Evolutionary conservation across 2,888 invertebrate genomes (phyloP).

Genomic region (Platypus cylindrus): DNA sequence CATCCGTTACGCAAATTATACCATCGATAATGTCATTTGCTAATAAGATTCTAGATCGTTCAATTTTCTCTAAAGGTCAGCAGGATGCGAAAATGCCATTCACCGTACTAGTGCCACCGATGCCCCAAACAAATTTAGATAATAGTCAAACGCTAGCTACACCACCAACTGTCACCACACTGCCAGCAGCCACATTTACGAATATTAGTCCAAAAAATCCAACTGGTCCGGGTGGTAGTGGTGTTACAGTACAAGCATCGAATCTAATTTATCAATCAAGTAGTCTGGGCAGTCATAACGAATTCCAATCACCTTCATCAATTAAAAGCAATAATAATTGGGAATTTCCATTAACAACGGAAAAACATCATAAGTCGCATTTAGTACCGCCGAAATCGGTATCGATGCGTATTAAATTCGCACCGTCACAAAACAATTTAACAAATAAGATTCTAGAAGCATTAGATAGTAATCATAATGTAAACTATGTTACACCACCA

Average conservation of each 20-base stretch:
- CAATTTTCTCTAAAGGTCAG: conserved; percentile 30
- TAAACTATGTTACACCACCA: conserved; percentile 26
- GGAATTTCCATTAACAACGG: conserved; percentile 17
- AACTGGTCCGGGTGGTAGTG: conserved; percentile 1
- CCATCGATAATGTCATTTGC: conserved; percentile 24
- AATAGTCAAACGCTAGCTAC: no score
- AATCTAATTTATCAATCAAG: conserved; percentile 54
- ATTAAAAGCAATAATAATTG: no score
- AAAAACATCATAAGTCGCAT: conserved; percentile 15
- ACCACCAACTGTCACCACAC: no score
- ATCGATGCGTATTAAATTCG: conserved; percentile 21
- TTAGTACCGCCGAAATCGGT: conserved; percentile 22
- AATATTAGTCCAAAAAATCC: conserved; percentile 5
- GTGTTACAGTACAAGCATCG: conserved; percentile 46
- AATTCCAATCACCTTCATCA: conserved; percentile 30
- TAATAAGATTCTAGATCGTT: conserved; percentile 20
- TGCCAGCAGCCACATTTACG: conserved; percentile 3
- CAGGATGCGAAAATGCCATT: conserved; percentile 42
- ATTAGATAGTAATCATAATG: conserved; percentile 24
- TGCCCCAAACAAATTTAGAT: conserved; percentile 28
- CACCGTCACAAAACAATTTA: conserved; percentile 16
- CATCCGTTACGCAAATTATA: conserved; percentile 29
- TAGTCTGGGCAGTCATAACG: conserved; percentile 35
- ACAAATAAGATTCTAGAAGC: conserved; percentile 19
- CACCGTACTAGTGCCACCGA: conserved; percentile 59